Percentiles rank a stretch among this genome's conserved stretches.
These are phyloP conservation scores for Dryoscopus gambensis DNA, from an alignment of 2,113 vertebrate species.

Conservation along the genomic window DNA sequence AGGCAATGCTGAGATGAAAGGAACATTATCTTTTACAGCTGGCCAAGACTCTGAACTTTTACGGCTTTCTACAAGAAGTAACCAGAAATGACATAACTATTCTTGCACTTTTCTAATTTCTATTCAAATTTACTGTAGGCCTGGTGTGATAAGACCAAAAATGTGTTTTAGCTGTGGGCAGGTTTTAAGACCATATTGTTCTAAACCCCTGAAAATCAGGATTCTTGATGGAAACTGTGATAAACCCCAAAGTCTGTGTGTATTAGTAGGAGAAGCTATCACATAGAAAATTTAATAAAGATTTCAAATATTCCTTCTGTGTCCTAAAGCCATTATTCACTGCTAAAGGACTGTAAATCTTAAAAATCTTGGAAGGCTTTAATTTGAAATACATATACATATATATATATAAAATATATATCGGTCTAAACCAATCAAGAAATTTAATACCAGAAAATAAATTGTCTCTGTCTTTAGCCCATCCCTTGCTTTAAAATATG, in stretches of 20 bases:
- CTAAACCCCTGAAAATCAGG: not conserved
- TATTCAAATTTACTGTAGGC: conserved; percentile 4
- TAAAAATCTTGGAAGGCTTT: not conserved
- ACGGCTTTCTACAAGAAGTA: not conserved
- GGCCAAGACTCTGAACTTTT: not conserved
- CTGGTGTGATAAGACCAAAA: conserved; percentile 3
- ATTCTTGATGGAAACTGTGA: not conserved
- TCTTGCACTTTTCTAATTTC: conserved; percentile 24
- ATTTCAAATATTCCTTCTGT: not conserved
- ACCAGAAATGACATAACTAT: not conserved
- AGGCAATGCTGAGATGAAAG: not conserved
- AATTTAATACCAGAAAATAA: conserved; percentile 4
- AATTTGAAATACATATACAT: not conserved
- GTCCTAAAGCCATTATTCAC: conserved; percentile 1
- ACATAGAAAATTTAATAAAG: not conserved
- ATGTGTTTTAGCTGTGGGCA: not conserved
- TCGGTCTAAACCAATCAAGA: conserved; percentile 12
- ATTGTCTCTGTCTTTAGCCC: not conserved
- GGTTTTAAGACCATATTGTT: conserved; percentile 28
- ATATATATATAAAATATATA: not conserved
- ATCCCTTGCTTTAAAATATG: conserved; percentile 8
- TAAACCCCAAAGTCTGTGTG: not conserved
- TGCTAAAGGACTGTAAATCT: not conserved
- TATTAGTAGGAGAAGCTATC: not conserved
- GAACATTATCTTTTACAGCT: not conserved